phyloP scores from a whole-genome alignment of 1,140 invertebrate species.

The Platorchestia sp. region DNA sequence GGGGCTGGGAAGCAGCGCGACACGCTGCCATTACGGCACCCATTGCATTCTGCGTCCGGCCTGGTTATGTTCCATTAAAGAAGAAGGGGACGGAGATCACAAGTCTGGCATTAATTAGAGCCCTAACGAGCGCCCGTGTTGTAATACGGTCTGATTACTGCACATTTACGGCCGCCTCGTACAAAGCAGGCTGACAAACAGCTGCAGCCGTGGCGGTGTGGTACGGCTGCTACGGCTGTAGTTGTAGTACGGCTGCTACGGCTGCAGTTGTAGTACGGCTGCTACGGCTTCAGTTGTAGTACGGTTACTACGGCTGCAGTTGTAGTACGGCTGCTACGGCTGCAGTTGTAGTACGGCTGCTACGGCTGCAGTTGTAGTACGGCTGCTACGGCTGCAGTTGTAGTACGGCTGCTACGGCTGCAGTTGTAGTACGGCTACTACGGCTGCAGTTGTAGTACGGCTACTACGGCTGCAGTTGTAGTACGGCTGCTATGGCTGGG shows the following conservation, averaged over 20 bases:
- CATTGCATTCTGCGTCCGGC: not conserved
- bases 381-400: not conserved
- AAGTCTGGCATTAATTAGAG: conserved; percentile 37
- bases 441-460: not conserved
- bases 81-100: conserved; percentile 12
- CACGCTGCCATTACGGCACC: not conserved
- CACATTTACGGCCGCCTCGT: not conserved
- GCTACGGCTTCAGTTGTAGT: not conserved
- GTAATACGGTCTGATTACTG: conserved; percentile 44
- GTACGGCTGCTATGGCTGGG: not conserved
- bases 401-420: not conserved
- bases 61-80: conserved; percentile 8
- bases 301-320: not conserved
- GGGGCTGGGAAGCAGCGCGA: too few species aligned
- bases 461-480: not conserved
- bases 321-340: not conserved
- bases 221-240: not conserved
- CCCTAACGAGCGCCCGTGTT: conserved; percentile 33
- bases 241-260: not conserved
- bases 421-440: too few species aligned
- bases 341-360: not conserved
- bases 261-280: not conserved
- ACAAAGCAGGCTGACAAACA: not conserved
- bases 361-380: not conserved
- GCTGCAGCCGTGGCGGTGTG: not conserved